phyloP scores from a whole-genome alignment of 2,113 vertebrate species.

The Pangasianodon hypophthalmus region DNA sequence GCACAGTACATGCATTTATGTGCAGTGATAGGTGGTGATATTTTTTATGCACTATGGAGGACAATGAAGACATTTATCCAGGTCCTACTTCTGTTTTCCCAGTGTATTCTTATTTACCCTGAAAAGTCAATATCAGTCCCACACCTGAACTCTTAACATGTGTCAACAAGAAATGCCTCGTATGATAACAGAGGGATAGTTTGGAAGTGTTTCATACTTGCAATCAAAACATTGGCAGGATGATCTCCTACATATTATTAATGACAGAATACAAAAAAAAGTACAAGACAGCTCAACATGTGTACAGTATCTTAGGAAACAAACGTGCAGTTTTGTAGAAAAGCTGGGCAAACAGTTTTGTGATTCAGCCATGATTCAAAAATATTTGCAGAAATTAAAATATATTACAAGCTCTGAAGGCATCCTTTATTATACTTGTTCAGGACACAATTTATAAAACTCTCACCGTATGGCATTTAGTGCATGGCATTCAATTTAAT shows the following conservation, averaged over 20 bases:
- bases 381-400: background rate
- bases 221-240: slow-evolving; percentile 47
- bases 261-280: slow-evolving; percentile 12
- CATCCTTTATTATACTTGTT: slow-evolving; percentile 9
- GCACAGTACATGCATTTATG: slow-evolving; percentile 11
- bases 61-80: slow-evolving; percentile 1
- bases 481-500: slow-evolving; percentile 5
- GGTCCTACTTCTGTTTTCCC: background rate
- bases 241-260: background rate
- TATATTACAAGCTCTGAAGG: background rate
- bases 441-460: background rate
- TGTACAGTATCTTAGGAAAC: slow-evolving; percentile 13
- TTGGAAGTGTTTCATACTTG: slow-evolving; percentile 37
- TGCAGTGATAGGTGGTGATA: background rate
- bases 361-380: background rate
- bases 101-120: background rate
- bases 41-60: background rate
- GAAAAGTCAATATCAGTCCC: background rate
- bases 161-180: slow-evolving; percentile 39
- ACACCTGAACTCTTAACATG: slow-evolving; percentile 20
- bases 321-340: background rate
- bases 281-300: slow-evolving; percentile 7
- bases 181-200: background rate
- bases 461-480: background rate
- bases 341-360: background rate